Conservation (phyloP, 2,888 invertebrate genomes). For the Cataglyphis cursor region DNA sequence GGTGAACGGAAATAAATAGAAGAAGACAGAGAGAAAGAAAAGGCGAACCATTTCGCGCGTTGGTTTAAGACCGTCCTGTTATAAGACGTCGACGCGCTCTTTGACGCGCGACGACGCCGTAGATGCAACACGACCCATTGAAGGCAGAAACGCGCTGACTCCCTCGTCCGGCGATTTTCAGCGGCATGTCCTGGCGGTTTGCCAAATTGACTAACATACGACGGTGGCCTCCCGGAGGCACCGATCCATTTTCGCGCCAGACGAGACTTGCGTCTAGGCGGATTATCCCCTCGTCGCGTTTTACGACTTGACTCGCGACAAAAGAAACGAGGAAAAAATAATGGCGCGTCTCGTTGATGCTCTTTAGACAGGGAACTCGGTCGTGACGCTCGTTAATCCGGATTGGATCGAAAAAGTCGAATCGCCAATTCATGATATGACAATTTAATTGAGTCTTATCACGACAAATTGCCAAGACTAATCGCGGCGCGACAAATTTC, state of each 20-base stretch:
- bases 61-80: conserved; percentile 1
- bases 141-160: conserved; percentile 30
- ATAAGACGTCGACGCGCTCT: conserved; percentile 29
- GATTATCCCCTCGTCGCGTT: background rate
- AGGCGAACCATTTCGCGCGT: conserved; percentile 25
- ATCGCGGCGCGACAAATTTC: conserved; percentile 27
- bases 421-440: conserved; percentile 25
- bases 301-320: conserved; percentile 17
- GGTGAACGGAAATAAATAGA: conserved; percentile 20
- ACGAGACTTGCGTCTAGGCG: conserved; percentile 5
- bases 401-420: conserved; percentile 24
- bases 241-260: conserved; percentile 52
- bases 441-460: background rate
- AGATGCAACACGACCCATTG: conserved; percentile 41
- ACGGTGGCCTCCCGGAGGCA: conserved; percentile 16
- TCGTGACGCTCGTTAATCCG: conserved; percentile 29
- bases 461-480: conserved; percentile 4
- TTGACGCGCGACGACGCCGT: conserved; percentile 44
- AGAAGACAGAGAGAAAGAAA: background rate
- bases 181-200: conserved; percentile 44
- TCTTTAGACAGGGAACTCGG: background rate
- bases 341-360: conserved; percentile 18
- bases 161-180: conserved; percentile 17
- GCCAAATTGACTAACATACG: conserved; percentile 63
- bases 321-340: conserved; percentile 9